Evolutionary conservation across 2,797 vertebrate species (phyloP).

Genomic region (Loris lydekkerianus): DNA sequence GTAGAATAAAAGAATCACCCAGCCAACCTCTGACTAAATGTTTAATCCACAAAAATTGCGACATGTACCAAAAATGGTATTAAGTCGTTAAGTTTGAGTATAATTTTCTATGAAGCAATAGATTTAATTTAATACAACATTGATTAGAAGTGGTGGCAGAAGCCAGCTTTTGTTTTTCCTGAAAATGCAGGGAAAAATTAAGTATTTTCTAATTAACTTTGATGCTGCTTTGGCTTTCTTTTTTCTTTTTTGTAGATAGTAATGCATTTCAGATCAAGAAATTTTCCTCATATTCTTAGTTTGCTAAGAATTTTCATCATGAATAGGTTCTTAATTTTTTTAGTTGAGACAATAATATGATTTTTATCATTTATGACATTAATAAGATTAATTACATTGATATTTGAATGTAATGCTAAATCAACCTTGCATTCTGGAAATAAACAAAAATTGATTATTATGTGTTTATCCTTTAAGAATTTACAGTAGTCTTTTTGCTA

Average conservation of each 20-base stretch:
- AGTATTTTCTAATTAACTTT: background rate
- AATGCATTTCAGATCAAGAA: background rate
- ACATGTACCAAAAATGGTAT: background rate
- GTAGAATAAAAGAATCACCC: background rate
- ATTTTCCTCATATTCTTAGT: background rate
- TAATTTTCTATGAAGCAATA: background rate
- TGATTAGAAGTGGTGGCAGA: background rate
- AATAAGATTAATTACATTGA: background rate
- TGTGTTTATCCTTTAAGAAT: background rate
- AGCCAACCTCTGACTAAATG: background rate
- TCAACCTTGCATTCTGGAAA: background rate
- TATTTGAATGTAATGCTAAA: background rate
- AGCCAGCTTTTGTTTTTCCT: background rate
- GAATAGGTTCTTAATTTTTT: background rate
- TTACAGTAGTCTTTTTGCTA: background rate
- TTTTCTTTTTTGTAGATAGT: background rate
- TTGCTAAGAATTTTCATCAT: background rate
- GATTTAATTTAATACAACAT: background rate
- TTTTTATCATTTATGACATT: background rate
- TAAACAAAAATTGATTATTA: background rate
- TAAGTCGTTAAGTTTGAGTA: background rate
- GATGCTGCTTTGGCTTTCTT: background rate
- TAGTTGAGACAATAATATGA: background rate
- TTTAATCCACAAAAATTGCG: background rate
- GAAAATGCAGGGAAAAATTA: background rate